These are phyloP conservation scores for Hermaeophaga mercurialis DNA, from an alignment of 2,888 invertebrate genomes.

Conservation along the genomic window DNA sequence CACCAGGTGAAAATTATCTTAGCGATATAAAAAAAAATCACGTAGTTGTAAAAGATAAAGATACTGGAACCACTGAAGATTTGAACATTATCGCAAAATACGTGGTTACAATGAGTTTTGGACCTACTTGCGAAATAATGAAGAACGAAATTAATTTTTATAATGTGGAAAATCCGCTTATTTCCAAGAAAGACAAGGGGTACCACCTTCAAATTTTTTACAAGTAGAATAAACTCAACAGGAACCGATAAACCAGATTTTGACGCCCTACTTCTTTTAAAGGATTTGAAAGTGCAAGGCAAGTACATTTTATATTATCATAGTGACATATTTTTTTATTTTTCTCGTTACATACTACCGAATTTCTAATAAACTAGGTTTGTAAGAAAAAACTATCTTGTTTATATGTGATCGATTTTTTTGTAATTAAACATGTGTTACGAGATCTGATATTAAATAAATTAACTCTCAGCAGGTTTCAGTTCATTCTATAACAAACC, in stretches of 20 bases:
- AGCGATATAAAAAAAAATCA: constrained; percentile 10
- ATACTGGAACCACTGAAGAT: background rate
- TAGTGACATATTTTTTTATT: too few species aligned
- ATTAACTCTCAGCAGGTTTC: too few species aligned
- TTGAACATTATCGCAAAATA: background rate
- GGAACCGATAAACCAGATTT: constrained; percentile 48
- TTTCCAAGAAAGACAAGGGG: constrained; percentile 1
- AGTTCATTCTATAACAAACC: too few species aligned
- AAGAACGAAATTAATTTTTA: constrained; percentile 1
- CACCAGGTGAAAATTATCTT: constrained; percentile 27
- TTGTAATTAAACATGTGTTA: too few species aligned
- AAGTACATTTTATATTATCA: too few species aligned
- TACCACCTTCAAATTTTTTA: constrained; percentile 50
- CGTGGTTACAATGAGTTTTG: background rate
- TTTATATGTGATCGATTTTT: too few species aligned
- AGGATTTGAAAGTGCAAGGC: constrained; percentile 55
- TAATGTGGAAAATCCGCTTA: background rate
- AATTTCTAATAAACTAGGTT: too few species aligned
- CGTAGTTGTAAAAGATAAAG: background rate
- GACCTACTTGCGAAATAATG: background rate
- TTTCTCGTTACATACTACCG: too few species aligned
- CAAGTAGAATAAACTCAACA: constrained; percentile 44
- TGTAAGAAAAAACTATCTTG: too few species aligned
- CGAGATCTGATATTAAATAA: too few species aligned
- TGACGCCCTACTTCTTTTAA: constrained; percentile 60